phyloP scores from a whole-genome alignment of 2,888 invertebrate species.

The Pocota personata region DNA sequence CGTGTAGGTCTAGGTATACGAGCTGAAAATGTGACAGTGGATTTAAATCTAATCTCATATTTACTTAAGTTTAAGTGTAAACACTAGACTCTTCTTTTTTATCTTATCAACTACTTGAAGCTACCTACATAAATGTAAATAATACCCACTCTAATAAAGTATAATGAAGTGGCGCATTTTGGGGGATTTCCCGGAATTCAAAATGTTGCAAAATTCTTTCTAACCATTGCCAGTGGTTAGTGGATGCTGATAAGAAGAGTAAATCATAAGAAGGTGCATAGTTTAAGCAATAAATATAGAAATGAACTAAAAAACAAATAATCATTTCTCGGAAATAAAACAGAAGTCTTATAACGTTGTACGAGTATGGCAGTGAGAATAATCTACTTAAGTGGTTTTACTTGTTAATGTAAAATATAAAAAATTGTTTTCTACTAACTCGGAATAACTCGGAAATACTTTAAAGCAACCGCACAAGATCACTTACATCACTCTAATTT shows the following conservation, averaged over 20 bases:
- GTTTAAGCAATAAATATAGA: not conserved
- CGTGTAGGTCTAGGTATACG: too few species aligned
- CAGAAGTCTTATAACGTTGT: too few species aligned
- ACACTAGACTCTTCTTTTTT: too few species aligned
- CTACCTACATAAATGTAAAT: too few species aligned
- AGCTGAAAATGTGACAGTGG: too few species aligned
- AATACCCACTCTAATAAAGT: not conserved
- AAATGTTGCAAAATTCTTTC: not conserved
- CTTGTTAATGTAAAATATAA: slow-evolving; percentile 4
- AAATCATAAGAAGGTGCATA: not conserved
- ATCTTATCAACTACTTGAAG: too few species aligned
- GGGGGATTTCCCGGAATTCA: not conserved
- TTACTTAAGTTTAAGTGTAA: too few species aligned
- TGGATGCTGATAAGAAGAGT: not conserved
- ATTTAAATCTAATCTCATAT: not conserved
- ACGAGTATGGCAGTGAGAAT: not conserved
- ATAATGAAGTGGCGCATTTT: not conserved
- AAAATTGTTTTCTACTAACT: not conserved
- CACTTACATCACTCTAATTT: not conserved
- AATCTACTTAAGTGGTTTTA: slow-evolving; percentile 26
- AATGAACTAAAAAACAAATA: not conserved
- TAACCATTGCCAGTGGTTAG: not conserved
- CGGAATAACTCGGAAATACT: slow-evolving; percentile 9
- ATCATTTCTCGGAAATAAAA: not conserved
- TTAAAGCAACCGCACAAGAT: slow-evolving; percentile 29